Conservation (phyloP, 2,113 vertebrate genomes). For the Sorex fumeus region DNA sequence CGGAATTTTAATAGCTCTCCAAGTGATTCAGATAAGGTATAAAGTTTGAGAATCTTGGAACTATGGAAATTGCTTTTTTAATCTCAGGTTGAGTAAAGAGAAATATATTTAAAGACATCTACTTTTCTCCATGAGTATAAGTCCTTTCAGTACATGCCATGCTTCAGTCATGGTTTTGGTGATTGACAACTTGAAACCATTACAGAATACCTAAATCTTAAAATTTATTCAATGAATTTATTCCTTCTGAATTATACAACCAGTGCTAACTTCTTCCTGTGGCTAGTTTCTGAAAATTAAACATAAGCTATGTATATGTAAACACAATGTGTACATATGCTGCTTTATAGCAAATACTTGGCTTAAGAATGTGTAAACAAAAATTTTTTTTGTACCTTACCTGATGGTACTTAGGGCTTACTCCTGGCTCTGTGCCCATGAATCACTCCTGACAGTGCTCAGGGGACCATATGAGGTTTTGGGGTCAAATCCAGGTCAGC, state of each 20-base stretch:
- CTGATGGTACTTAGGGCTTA: too few species aligned
- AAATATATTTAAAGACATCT: conserved; percentile 61
- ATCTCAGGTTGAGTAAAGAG: conserved; percentile 43
- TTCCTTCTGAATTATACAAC: conserved; percentile 50
- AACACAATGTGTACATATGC: neutral
- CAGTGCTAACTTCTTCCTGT: conserved; percentile 67
- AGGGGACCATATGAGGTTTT: too few species aligned
- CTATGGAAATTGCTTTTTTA: conserved; percentile 39
- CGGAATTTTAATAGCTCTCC: too few species aligned
- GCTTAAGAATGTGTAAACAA: neutral
- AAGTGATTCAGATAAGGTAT: too few species aligned
- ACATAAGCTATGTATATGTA: neutral
- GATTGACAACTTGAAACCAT: conserved; percentile 73
- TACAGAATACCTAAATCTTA: conserved; percentile 55
- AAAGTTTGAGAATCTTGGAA: too few species aligned
- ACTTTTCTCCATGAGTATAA: conserved; percentile 69
- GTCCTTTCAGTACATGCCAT: conserved; percentile 63
- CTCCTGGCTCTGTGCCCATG: too few species aligned
- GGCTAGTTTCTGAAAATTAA: conserved; percentile 75
- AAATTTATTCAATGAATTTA: conserved; percentile 77
- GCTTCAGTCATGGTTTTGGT: conserved; percentile 74
- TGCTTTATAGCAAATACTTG: conserved; percentile 43
- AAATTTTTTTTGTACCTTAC: too few species aligned
- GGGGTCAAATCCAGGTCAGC: too few species aligned
- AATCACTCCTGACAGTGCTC: too few species aligned